These are phyloP conservation scores for Ennomos erosarius DNA, from an alignment of 2,888 invertebrate genomes.

Conservation along the genomic window DNA sequence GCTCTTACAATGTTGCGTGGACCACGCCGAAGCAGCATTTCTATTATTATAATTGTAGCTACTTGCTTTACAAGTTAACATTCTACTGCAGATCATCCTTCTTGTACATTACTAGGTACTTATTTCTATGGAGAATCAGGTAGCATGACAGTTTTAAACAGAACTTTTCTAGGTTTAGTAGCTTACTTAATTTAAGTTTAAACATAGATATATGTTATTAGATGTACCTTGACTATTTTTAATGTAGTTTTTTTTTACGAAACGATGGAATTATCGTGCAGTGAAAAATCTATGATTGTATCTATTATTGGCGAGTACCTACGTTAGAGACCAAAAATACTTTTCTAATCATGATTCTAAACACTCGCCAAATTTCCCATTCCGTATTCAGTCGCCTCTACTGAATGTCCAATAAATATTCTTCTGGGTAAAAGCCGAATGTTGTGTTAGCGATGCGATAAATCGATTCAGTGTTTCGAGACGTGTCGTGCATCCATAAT, in stretches of 20 bases:
- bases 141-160: too few species aligned
- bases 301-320: constrained; percentile 1
- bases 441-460: constrained; percentile 48
- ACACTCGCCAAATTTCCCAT: constrained; percentile 33
- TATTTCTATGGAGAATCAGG: too few species aligned
- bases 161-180: too few species aligned
- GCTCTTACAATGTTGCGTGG: constrained; percentile 11
- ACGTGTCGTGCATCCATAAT: constrained; percentile 57
- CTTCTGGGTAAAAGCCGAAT: constrained; percentile 53
- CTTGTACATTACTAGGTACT: too few species aligned
- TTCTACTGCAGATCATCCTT: constrained; percentile 1
- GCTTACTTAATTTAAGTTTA: too few species aligned
- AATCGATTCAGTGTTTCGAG: constrained; percentile 52
- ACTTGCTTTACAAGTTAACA: not conserved
- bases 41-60: too few species aligned
- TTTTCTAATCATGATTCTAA: constrained; percentile 30
- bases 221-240: too few species aligned
- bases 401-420: constrained; percentile 49
- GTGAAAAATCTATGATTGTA: too few species aligned
- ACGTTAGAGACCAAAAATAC: constrained; percentile 1
- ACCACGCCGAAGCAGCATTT: not conserved
- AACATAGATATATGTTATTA: too few species aligned
- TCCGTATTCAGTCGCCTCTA: constrained; percentile 44
- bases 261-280: too few species aligned
- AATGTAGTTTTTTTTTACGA: too few species aligned